phyloP scores from a whole-genome alignment of 2,888 invertebrate genomes.

The Trachelus tabidus region DNA sequence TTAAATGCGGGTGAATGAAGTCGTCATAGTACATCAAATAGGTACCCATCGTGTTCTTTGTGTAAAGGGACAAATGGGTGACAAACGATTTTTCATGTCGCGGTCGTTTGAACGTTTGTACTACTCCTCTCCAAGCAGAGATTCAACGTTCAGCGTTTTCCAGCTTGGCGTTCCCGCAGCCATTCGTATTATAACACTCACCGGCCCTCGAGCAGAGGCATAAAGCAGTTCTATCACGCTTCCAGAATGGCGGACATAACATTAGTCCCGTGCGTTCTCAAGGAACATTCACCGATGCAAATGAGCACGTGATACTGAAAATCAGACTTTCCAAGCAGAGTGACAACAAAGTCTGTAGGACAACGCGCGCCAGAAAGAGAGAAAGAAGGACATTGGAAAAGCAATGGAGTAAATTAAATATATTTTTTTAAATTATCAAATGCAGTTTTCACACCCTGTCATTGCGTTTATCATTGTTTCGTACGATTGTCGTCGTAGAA shows the following conservation, averaged over 20 bases:
- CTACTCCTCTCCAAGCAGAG: neutral
- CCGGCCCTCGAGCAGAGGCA: neutral
- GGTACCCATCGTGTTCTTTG: neutral
- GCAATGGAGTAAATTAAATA: neutral
- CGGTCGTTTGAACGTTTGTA: neutral
- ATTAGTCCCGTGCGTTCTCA: neutral
- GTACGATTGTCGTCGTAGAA: neutral
- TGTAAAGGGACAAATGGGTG: neutral
- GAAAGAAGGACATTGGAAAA: neutral
- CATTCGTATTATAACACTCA: neutral
- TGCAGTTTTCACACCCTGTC: no score
- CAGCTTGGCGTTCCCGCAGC: neutral
- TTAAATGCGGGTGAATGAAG: slow-evolving; percentile 1
- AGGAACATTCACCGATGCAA: neutral
- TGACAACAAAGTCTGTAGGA: neutral
- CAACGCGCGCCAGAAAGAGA: neutral
- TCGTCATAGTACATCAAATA: neutral
- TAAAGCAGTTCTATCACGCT: neutral
- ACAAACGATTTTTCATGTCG: neutral
- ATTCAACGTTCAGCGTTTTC: neutral
- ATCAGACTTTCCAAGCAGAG: neutral
- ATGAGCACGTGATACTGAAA: neutral
- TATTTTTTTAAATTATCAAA: neutral
- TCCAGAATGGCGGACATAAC: neutral
- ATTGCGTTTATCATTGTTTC: neutral